phyloP scores from a whole-genome alignment of 1,140 invertebrate genomes.

The Probaryconus sp. region DNA sequence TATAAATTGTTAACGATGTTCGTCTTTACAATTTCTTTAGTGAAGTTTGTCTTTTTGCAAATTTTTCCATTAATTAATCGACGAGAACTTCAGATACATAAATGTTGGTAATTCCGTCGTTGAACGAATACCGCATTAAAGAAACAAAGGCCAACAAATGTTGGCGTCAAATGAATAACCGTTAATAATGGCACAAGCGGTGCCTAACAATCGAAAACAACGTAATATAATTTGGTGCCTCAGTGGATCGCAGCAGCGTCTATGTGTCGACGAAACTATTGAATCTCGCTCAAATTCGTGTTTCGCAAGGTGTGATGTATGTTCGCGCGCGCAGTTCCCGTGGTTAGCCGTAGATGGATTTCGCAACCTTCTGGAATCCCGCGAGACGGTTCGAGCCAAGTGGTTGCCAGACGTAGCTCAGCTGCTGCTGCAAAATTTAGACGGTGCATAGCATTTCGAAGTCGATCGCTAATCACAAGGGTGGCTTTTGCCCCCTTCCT shows the following conservation, averaged over 20 bases:
- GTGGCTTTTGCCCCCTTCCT: conserved; percentile 25
- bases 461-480: conserved; percentile 58
- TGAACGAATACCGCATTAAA: not conserved
- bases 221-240: conserved; percentile 41
- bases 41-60: too few species aligned
- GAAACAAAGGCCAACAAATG: too few species aligned
- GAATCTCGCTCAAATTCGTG: conserved; percentile 44
- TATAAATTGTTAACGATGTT: too few species aligned
- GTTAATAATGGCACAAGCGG: conserved; percentile 36
- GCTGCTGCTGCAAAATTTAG: conserved; percentile 49
- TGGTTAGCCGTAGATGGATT: conserved; percentile 56
- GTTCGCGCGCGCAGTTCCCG: conserved; percentile 14
- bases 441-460: conserved; percentile 21
- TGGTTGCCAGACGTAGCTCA: conserved; percentile 8
- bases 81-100: too few species aligned
- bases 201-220: conserved; percentile 50
- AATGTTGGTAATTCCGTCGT: too few species aligned
- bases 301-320: conserved; percentile 48
- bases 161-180: too few species aligned
- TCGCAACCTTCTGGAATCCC: conserved; percentile 53
- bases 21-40: too few species aligned
- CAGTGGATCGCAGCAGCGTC: not conserved
- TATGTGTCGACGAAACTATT: conserved; percentile 38
- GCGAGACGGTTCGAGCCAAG: conserved; percentile 48
- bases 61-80: too few species aligned